A percentile compares a stretch with the other conserved stretches of the same genome.
Evolutionary conservation across 2,113 vertebrate genomes (phyloP).

Genomic region (Oxyura jamaicensis): DNA sequence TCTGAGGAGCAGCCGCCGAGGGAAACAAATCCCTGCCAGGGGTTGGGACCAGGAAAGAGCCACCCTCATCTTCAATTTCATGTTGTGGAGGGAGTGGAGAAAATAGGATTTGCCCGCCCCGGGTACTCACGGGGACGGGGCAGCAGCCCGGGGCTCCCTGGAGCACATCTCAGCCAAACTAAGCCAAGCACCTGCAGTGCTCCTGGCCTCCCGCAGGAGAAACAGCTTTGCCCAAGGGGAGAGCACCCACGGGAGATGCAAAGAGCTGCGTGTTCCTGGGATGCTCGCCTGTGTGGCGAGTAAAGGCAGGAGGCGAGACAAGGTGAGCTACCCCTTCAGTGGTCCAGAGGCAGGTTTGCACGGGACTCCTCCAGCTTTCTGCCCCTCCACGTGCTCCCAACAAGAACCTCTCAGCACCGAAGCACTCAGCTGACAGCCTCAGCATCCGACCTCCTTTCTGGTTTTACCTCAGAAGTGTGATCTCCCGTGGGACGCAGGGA

Average conservation of each 20-base stretch:
- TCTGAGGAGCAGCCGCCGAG: not conserved
- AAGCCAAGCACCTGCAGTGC: not conserved
- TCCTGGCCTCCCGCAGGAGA: not conserved
- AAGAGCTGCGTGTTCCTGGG: fast-evolving
- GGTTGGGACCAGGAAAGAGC: not conserved
- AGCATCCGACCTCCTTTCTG: not conserved
- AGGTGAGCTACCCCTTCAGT: fast-evolving
- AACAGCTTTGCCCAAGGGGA: not conserved
- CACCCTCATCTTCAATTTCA: not conserved
- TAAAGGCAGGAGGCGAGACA: fast-evolving
- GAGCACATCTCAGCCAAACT: not conserved
- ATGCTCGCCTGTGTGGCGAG: not conserved
- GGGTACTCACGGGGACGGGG: not conserved
- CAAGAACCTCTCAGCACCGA: not conserved
- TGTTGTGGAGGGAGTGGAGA: not conserved
- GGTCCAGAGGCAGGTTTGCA: not conserved
- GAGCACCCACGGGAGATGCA: not conserved
- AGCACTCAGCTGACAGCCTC: not conserved
- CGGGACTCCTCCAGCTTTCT: not conserved
- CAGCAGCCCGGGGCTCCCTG: not conserved
- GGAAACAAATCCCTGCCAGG: not conserved
- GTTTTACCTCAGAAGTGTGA: not conserved
- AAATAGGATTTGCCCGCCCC: not conserved
- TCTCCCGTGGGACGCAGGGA: not conserved
- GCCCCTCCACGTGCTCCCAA: not conserved